Evolutionary conservation across 2,888 invertebrate species (phyloP).

Genomic region (Callosobruchus maculatus): DNA sequence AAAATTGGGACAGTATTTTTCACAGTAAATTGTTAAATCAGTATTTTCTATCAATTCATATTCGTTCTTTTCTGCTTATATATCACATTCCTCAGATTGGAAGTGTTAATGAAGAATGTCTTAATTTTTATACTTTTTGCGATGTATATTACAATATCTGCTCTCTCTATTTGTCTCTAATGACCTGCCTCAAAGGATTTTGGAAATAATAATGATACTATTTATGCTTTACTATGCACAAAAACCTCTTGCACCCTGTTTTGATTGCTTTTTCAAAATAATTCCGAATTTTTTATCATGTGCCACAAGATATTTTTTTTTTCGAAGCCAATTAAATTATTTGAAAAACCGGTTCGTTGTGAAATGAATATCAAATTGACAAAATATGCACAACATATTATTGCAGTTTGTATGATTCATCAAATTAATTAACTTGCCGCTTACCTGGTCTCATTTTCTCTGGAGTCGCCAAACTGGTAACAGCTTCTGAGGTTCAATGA

Average conservation of each 20-base stretch:
- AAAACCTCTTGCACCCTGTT: no score
- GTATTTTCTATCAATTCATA: not conserved
- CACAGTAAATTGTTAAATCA: not conserved
- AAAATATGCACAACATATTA: not conserved
- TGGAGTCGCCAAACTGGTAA: no score
- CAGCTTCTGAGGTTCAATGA: no score
- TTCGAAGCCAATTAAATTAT: no score
- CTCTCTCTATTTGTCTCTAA: not conserved
- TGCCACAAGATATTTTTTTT: not conserved
- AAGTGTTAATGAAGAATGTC: not conserved
- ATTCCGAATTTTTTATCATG: not conserved
- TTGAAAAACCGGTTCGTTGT: not conserved
- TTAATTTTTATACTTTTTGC: not conserved
- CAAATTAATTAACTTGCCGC: not conserved
- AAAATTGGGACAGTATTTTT: no score
- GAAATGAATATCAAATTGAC: not conserved
- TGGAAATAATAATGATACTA: not conserved
- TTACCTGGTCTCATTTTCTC: no score
- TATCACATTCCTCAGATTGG: not conserved
- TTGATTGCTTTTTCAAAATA: no score
- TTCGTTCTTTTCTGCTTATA: not conserved
- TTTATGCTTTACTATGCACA: no score
- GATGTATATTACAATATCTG: not conserved
- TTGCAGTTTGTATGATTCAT: not conserved
- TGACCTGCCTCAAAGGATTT: not conserved